Conservation (phyloP, 2,888 invertebrate species). For the Cacoxenus indagator region DNA sequence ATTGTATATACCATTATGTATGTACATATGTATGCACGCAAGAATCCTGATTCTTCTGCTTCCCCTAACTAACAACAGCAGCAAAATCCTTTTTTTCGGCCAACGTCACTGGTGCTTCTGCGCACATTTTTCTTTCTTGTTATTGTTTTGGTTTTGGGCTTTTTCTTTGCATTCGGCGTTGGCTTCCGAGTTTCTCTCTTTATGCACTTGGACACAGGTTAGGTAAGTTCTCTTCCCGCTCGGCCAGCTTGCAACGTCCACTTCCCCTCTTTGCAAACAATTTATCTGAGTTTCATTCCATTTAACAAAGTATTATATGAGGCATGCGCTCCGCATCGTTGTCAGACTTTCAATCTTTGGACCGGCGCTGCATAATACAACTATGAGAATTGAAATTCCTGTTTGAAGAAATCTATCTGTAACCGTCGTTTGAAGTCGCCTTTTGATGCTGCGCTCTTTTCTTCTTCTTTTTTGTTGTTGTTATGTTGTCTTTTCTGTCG, state of each 20-base stretch:
- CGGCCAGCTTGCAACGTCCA: neutral
- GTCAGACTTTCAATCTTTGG: neutral
- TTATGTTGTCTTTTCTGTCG: slow-evolving; percentile 6
- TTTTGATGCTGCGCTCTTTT: neutral
- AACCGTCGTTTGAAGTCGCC: neutral
- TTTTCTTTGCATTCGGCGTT: too few relatives aligned
- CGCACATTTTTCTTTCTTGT: neutral
- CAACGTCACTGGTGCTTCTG: too few relatives aligned
- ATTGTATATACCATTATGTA: too few relatives aligned
- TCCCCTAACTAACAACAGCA: too few relatives aligned
- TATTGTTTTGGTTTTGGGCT: neutral
- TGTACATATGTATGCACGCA: too few relatives aligned
- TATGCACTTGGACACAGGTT: slow-evolving; percentile 7
- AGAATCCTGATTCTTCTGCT: too few relatives aligned
- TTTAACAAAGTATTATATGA: neutral
- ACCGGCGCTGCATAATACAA: neutral
- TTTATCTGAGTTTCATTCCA: neutral
- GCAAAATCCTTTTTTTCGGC: too few relatives aligned
- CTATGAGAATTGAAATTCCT: slow-evolving; percentile 1
- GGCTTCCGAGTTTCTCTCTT: neutral
- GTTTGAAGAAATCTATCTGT: neutral
- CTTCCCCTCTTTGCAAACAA: neutral
- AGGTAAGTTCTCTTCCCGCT: slow-evolving; percentile 2
- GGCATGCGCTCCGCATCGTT: slow-evolving; percentile 27
- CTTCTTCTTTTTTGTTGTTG: neutral